A percentile compares a stretch with the other conserved stretches of the same genome.
Evolutionary conservation across 2,797 vertebrate genomes (phyloP).

Genomic region (Manis crassicaudata): DNA sequence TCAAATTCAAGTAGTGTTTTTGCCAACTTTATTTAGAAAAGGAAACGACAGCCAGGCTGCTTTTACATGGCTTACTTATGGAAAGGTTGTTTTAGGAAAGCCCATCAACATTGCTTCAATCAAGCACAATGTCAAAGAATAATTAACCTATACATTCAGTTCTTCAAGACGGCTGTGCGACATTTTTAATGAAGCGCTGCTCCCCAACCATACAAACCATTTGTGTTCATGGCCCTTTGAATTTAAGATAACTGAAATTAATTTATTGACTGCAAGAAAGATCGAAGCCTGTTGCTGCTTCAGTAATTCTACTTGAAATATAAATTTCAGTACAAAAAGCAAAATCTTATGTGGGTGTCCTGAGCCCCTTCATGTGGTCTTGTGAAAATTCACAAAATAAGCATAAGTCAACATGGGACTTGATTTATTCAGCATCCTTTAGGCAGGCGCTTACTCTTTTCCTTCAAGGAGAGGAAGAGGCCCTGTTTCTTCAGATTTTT

Average conservation of each 20-base stretch:
- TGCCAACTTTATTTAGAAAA: conserved; percentile 22
- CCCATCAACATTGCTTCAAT: not conserved
- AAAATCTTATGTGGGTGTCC: not conserved
- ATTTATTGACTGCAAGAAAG: not conserved
- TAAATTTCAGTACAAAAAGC: not conserved
- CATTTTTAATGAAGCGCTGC: not conserved
- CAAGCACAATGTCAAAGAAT: not conserved
- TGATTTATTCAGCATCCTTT: not conserved
- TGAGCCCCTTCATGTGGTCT: not conserved
- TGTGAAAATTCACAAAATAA: not conserved
- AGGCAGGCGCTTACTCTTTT: not conserved
- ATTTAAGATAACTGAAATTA: conserved; percentile 30
- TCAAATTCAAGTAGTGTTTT: not conserved
- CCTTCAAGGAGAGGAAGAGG: not conserved
- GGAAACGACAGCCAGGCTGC: not conserved
- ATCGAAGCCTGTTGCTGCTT: not conserved
- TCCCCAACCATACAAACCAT: not conserved
- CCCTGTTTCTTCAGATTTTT: not conserved
- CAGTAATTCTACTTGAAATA: conserved; percentile 17
- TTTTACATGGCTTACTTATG: not conserved
- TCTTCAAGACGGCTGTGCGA: not conserved
- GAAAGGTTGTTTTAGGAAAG: not conserved
- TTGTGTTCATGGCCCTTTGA: not conserved
- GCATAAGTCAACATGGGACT: not conserved
- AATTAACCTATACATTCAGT: conserved; percentile 33